Evolutionary conservation across 1,140 invertebrate species (phyloP).

Genomic region (Cheumatopsyche charites): DNA sequence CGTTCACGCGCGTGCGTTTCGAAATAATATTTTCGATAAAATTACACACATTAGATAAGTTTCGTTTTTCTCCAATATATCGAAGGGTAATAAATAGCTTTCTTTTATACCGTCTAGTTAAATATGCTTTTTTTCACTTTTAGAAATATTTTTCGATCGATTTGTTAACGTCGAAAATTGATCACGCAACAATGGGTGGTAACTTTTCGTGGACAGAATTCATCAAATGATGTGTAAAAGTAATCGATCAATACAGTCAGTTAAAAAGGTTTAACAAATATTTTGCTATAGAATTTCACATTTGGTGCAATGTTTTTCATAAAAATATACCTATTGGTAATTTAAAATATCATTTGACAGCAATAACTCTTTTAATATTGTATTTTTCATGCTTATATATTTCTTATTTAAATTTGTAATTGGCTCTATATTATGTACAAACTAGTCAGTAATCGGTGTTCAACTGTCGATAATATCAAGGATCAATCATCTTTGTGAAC

Average conservation of each 20-base stretch:
- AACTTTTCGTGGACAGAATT: background rate
- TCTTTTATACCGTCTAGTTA: conserved; percentile 9
- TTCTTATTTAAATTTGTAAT: too few relatives aligned
- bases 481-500: too few relatives aligned
- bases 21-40: conserved; percentile 12
- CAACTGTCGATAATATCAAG: too few relatives aligned
- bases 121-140: background rate
- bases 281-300: too few relatives aligned
- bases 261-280: background rate
- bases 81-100: conserved; percentile 24
- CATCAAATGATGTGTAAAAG: conserved; percentile 12
- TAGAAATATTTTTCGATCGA: conserved; percentile 4
- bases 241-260: conserved; percentile 6
- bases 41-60: conserved; percentile 32
- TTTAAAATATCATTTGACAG: too few relatives aligned
- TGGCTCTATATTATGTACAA: too few relatives aligned
- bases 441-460: too few relatives aligned
- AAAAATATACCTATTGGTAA: too few relatives aligned
- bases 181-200: conserved; percentile 37
- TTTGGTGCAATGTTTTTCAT: too few relatives aligned
- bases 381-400: too few relatives aligned
- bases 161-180: conserved; percentile 30
- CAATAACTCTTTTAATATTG: too few relatives aligned
- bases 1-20: too few relatives aligned
- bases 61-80: background rate